Conservation (phyloP, 2,888 invertebrate genomes). For the Aromia moschata region DNA sequence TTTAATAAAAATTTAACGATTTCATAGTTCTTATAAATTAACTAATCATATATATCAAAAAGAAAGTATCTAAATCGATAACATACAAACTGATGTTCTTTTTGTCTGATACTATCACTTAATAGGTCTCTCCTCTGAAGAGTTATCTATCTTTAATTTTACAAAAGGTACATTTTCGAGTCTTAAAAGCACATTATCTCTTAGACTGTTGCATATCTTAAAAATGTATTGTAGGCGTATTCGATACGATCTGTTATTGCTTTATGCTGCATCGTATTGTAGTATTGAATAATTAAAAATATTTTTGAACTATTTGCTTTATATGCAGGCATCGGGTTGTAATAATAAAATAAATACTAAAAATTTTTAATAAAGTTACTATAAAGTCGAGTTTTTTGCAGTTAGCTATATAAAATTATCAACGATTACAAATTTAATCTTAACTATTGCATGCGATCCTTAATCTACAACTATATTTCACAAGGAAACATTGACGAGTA, state of each 20-base stretch:
- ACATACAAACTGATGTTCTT: background rate
- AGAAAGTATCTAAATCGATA: background rate
- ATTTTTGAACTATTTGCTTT: constrained; percentile 44
- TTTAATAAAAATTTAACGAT: too few relatives aligned
- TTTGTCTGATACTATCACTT: constrained; percentile 6
- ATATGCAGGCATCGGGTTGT: constrained; percentile 49
- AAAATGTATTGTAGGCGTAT: constrained; percentile 36
- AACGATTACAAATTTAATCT: constrained; percentile 42
- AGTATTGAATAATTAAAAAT: constrained; percentile 37
- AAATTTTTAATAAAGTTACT: constrained; percentile 37
- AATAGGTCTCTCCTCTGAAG: constrained; percentile 41
- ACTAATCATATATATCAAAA: too few relatives aligned
- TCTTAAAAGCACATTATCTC: constrained; percentile 21
- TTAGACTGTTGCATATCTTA: constrained; percentile 41
- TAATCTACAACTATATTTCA: constrained; percentile 47
- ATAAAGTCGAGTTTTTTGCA: constrained; percentile 38
- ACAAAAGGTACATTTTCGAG: constrained; percentile 23
- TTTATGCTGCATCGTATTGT: constrained; percentile 42
- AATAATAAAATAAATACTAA: constrained; percentile 35
- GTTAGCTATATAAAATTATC: constrained; percentile 39
- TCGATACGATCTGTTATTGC: constrained; percentile 31
- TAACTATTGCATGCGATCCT: constrained; percentile 52
- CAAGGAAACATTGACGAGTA: constrained; percentile 52
- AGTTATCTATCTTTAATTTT: constrained; percentile 29
- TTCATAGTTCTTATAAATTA: too few relatives aligned